Base-by-base conservation (phyloP, 1,140 invertebrate genomes). In the Drosophila bifasciata region DNA sequence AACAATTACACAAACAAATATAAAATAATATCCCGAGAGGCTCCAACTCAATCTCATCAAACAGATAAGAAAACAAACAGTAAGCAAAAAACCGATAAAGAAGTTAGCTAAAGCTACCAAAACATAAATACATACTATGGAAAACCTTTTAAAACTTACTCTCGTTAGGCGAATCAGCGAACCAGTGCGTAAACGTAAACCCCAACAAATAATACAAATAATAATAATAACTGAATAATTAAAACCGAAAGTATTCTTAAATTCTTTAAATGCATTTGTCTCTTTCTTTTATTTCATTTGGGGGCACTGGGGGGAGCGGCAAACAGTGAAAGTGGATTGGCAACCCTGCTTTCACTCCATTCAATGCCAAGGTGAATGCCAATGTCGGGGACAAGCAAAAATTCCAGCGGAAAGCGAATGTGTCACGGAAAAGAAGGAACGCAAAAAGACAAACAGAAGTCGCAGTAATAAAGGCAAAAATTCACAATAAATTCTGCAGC, bases 181-280 rank as follows among this genome's bases (percentile, higher is more conserved):
- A 21, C 56, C 60, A 74, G 43, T 51, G 52, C 49, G 32, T 63
- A 69, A 51, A 55, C 56, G n/a, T n/a, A n/a, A n/a, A n/a, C n/a
- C n/a, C 32, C 69, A 58, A 52, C 70, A 68, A 55, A 86, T 55
- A 80, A 81, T 77, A 68, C 69, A 58, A 52, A 66, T 64, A 55
- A 86, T 55, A 80, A 81, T 77, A 68, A 77, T 56, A 64, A 74
- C 45, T 57, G 23, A 74, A 80, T 83, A 88, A 86, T 79, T 88
- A 83, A 85, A 78, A 75, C 75, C 62, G 75, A 88, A 89, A 59
- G 83, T 88, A 88, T 89, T 88, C 83, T 83, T 88, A 88, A 88
- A 88, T 88, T 89, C 84, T 88, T 88, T 88, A 88, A 36, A 79
- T 15, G 36, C 41, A 41, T 66, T 23, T 17, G 69, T 56, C 23